A percentile compares a stretch with the other conserved stretches of the same genome.
Evolutionary conservation across 2,888 invertebrate genomes (phyloP).

Genomic region (Apamea crenata): DNA sequence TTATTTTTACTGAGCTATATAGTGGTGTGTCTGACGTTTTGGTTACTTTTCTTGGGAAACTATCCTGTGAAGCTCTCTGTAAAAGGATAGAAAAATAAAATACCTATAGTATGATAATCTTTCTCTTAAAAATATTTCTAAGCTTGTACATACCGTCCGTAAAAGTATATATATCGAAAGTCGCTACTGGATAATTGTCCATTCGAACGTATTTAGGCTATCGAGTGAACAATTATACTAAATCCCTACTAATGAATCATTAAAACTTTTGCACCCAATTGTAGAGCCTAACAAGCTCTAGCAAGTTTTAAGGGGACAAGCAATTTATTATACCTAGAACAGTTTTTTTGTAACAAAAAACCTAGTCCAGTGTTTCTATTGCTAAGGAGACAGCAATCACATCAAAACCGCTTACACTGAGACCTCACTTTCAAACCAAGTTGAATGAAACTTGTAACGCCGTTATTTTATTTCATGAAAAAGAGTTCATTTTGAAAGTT

Average conservation of each 20-base stretch:
- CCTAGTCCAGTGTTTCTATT: not conserved
- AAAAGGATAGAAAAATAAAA: not conserved
- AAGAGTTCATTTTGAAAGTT: slow-evolving; percentile 68
- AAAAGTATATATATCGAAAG: not conserved
- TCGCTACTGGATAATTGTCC: not conserved
- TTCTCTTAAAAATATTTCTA: not conserved
- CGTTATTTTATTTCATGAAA: slow-evolving; percentile 66
- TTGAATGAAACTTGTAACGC: slow-evolving; percentile 62
- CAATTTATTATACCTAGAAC: not conserved
- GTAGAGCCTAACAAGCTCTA: not conserved
- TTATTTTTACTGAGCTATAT: not conserved
- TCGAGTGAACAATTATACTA: not conserved
- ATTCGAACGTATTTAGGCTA: too few species aligned
- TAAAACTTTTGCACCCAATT: not conserved
- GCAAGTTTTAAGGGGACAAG: not conserved
- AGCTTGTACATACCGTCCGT: not conserved
- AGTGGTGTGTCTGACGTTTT: not conserved
- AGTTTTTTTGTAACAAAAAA: not conserved
- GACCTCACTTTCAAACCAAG: slow-evolving; percentile 37
- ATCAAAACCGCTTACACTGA: slow-evolving; percentile 25
- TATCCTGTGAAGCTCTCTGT: too few species aligned
- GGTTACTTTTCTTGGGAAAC: not conserved
- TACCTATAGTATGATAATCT: not conserved
- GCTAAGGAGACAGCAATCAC: not conserved
- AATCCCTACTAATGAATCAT: not conserved